Conservation (phyloP, 37 sponge, comb jelly and placozoan species). For the Lycopodina hypogea region DNA sequence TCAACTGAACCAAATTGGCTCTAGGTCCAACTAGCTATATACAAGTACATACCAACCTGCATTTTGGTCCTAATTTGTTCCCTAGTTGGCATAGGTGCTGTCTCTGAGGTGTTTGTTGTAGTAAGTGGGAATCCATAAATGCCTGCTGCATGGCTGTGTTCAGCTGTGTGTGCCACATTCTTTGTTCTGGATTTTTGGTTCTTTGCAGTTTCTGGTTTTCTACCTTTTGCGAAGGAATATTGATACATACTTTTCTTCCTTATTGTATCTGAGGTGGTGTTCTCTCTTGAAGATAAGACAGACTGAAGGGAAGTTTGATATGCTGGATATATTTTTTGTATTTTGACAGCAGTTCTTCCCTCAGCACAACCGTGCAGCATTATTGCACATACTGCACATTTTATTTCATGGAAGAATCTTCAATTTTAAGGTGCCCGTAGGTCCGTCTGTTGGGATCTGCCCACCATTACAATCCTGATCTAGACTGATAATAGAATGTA, state of each 20-base stretch:
- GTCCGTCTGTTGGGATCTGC: no score
- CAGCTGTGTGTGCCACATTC: background rate
- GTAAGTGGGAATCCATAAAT: conserved; percentile 17
- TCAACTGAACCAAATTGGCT: background rate
- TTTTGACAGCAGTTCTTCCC: no score
- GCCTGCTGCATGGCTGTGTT: background rate
- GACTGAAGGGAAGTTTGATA: no score
- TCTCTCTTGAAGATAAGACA: background rate
- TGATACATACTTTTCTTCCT: background rate
- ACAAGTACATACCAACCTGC: background rate
- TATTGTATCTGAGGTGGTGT: background rate
- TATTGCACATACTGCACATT: no score
- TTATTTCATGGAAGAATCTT: no score
- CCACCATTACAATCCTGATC: no score
- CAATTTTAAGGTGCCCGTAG: no score
- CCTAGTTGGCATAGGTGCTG: background rate
- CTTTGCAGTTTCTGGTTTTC: background rate
- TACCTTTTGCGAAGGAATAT: background rate
- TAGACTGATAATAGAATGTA: no score
- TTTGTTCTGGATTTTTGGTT: background rate
- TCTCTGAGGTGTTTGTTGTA: background rate
- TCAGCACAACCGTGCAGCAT: no score
- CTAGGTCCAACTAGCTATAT: no score
- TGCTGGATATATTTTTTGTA: no score
- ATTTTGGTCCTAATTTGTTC: background rate